A percentile compares a stretch with the other conserved stretches of the same genome.
Conservation (phyloP, 1,140 invertebrate genomes). For the Zaprionus ornatus region DNA sequence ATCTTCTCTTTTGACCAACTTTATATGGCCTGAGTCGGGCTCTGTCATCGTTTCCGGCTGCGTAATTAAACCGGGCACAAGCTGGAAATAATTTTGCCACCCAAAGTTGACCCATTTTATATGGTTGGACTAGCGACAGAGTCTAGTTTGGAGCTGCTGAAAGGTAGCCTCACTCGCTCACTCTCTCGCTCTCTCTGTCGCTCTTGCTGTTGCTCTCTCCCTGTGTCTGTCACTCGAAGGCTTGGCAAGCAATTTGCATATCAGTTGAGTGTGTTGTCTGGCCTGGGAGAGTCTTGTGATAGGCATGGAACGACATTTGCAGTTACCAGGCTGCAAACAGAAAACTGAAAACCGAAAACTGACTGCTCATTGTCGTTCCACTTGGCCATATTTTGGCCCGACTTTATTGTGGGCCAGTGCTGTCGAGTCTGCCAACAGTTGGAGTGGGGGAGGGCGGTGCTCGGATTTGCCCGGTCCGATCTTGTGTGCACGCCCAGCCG, state of each 20-base stretch:
- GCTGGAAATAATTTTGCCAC: constrained; percentile 52
- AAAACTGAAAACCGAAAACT: constrained; percentile 9
- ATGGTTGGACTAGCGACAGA: constrained; percentile 25
- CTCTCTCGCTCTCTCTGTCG: background rate
- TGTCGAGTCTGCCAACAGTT: background rate
- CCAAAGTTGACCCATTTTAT: constrained; percentile 47
- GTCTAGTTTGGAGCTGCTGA: constrained; percentile 24
- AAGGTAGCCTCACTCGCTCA: background rate
- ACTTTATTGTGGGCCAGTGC: constrained; percentile 61
- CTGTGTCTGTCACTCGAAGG: constrained; percentile 58
- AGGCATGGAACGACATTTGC: constrained; percentile 53
- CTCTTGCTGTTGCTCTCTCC: background rate
- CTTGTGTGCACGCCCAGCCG: constrained; percentile 25
- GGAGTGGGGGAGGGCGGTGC: constrained; percentile 3
- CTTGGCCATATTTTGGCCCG: constrained; percentile 67
- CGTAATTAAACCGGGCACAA: constrained; percentile 60
- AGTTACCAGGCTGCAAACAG: constrained; percentile 21
- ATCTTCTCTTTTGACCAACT: background rate
- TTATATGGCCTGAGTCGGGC: background rate
- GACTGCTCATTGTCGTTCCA: constrained; percentile 70
- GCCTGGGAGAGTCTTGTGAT: constrained; percentile 58
- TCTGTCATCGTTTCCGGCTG: constrained; percentile 6
- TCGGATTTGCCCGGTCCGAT: constrained; percentile 10
- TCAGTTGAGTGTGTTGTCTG: constrained; percentile 44
- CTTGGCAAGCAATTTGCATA: constrained; percentile 74